Percentiles rank a stretch among this genome's conserved stretches.
Evolutionary conservation across 2,113 vertebrate species (phyloP).

Genomic region (Halichoeres trimaculatus): DNA sequence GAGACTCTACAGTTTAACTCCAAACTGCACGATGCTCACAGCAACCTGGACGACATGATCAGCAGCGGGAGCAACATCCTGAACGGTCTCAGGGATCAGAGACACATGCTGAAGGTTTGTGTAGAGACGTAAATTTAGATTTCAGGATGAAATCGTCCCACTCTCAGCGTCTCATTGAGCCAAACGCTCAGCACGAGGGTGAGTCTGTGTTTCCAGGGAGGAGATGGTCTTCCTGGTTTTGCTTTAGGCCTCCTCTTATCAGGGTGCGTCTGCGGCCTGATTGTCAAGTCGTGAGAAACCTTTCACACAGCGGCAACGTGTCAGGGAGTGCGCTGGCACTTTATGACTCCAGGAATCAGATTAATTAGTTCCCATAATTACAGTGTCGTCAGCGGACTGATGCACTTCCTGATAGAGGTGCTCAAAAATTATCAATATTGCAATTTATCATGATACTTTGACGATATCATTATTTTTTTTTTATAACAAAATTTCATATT

Average conservation of each 20-base stretch:
- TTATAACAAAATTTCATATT: too few species aligned
- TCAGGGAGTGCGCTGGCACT: slow-evolving; percentile 48
- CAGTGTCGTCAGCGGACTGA: not conserved
- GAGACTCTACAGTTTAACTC: slow-evolving; percentile 95
- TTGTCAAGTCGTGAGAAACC: slow-evolving; percentile 73
- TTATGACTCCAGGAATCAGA: slow-evolving; percentile 34
- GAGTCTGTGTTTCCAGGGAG: slow-evolving; percentile 78
- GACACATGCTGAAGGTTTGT: slow-evolving; percentile 91
- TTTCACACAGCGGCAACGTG: slow-evolving; percentile 46
- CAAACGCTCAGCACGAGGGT: slow-evolving; percentile 44
- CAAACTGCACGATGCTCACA: slow-evolving; percentile 92
- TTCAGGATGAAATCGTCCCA: too few species aligned
- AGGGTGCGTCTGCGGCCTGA: slow-evolving; percentile 77
- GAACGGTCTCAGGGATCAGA: slow-evolving; percentile 92
- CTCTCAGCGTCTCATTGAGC: slow-evolving; percentile 40
- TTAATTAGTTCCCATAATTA: slow-evolving; percentile 44
- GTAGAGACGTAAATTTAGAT: not conserved
- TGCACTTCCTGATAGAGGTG: too few species aligned
- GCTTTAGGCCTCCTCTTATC: slow-evolving; percentile 75
- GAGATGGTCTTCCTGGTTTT: slow-evolving; percentile 74
- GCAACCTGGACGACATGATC: slow-evolving; percentile 95
- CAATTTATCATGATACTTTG: too few species aligned
- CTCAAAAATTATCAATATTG: too few species aligned
- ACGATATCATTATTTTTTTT: too few species aligned
- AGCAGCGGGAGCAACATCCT: slow-evolving; percentile 94